Base-by-base conservation (phyloP, 30 jellyfish, hydroid and myxozoan genomes). In the Hydractinia symbiolongicarpus region DNA sequence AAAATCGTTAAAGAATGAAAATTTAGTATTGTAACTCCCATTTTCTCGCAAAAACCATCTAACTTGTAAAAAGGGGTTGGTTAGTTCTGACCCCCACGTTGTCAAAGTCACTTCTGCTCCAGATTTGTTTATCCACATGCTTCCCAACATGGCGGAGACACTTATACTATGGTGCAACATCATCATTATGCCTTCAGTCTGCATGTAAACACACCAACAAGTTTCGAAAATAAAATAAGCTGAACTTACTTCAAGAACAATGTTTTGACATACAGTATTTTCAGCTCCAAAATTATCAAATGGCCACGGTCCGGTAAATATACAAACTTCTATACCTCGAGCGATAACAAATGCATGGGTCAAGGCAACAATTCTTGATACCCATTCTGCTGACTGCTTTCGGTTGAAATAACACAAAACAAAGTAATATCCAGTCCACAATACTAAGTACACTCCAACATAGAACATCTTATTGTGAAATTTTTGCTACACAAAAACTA, bases 11-110 rank as follows among this genome's bases (percentile, higher is more conserved):
- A 86, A 9, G 49, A 19, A 61, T 20, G 90, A 96, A 86, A 83
- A 86, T n/a, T 62, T 57, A 11, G 93, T 82, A 15, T 82, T 81
- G 67, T 91, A 86, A 30, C 49, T 77, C 78, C 76, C 77, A 13
- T 72, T 11, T 75, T 86, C 95, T 50, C 79, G 83, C 40, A 91
- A 71, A 74, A 91, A 91, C 98, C 98, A 91, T 11, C 98, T 82
- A 4, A 81, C 73, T 60, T 91, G 98, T 21, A 91, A 76, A 70
- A 91, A 91, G 17, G 98, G 96, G 60, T 91, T 91, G 9, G 98
- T 82, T 40, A 91, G 76, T 73, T 91, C 98, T 54, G 98, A 83
- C 40, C 98, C 98, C 96, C 96, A 86, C 7, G 91, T 86, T 5
- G 98, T 91, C 17, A 75, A 66, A 9, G 85, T 30, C 51, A 91